Conservation (phyloP, 2,113 vertebrate genomes). For the Brachypteracias leptosomus region DNA sequence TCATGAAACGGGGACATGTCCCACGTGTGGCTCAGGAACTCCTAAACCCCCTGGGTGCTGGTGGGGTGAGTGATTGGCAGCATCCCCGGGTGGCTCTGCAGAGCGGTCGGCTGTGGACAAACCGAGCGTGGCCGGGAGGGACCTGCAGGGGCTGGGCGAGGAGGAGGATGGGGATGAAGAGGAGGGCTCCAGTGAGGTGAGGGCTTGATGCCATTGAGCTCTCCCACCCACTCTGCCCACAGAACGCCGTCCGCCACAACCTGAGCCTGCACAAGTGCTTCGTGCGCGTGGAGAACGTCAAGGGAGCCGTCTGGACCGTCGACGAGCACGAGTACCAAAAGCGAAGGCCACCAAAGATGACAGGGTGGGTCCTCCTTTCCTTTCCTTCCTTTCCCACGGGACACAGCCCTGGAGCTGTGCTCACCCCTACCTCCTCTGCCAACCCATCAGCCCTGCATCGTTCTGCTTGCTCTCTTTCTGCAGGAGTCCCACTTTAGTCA, state of each 20-base stretch:
- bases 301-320: constrained; percentile 98
- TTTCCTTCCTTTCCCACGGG: no score
- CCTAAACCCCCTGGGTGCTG: neutral
- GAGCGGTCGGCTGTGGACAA: fast-evolving
- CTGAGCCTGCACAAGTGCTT: constrained; percentile 99
- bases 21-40: fast-evolving
- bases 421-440: neutral
- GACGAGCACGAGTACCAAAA: constrained; percentile 99
- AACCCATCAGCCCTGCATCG: neutral
- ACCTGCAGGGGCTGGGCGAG: fast-evolving
- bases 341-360: constrained; percentile 99
- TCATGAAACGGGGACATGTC: fast-evolving
- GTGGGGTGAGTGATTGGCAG: fast-evolving
- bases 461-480: neutral
- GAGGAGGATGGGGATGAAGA: neutral
- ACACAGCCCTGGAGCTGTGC: fast-evolving
- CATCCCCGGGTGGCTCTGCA: neutral
- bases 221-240: neutral
- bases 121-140: neutral
- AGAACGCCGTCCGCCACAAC: constrained; percentile 99
- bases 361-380: constrained; percentile 79
- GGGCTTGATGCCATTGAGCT: fast-evolving
- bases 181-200: neutral
- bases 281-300: constrained; percentile 98
- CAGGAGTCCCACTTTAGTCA: constrained; percentile 98